Base-by-base conservation (phyloP, 2,113 vertebrate species). In the Vulpes vulpes region DNA sequence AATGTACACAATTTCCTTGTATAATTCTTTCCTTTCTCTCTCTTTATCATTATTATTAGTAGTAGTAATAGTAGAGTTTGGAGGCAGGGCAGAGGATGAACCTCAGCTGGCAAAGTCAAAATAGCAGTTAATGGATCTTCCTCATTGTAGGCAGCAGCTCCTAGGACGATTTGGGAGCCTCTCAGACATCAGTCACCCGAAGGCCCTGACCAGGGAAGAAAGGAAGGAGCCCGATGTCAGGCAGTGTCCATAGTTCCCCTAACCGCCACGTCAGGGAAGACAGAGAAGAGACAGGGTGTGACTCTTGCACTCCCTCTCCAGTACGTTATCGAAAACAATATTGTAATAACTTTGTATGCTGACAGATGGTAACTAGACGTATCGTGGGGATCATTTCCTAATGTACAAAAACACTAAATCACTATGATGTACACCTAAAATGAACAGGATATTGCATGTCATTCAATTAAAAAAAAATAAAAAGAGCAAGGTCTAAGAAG, bases 261-360 rank as follows among this genome's bases (percentile, higher is more conserved):
- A 51, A 93, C 89, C 98, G 97, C 88, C 94, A 97, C 81, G 86
- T 89, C 92, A 97, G 12, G 65, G 92, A 93, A 93, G 93, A 84
- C 49, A 64, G 89, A 94, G 92, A 97, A 71, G 4, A 11, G 62
- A 64, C 57, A 16, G 23, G 32, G 97, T 95, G 88, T 96, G 96
- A 98, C 88, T 84, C 32, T 30, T 85, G 3, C 12, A 62, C 78
- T 94, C 97, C 98, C 83, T 84, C 43, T 64, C 71, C 12, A 15
- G 3, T n/a, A 89, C 64, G 71, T 88, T 3, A 1, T 35, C 51
- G 15, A 49, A 51, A 78, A 51, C 43, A 51, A 78, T 30, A 78
- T 30, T 51, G 25, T 51, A 78, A 51, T 51, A 51, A 51, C 15
- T 51, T 51, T 51, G 74, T 49, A 78, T 2, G 15, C 25, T 51